Percentiles rank a stretch among this genome's conserved stretches.
These are phyloP conservation scores for Arvicanthis niloticus DNA, from an alignment of 2,113 vertebrate species.

Conservation along the genomic window DNA sequence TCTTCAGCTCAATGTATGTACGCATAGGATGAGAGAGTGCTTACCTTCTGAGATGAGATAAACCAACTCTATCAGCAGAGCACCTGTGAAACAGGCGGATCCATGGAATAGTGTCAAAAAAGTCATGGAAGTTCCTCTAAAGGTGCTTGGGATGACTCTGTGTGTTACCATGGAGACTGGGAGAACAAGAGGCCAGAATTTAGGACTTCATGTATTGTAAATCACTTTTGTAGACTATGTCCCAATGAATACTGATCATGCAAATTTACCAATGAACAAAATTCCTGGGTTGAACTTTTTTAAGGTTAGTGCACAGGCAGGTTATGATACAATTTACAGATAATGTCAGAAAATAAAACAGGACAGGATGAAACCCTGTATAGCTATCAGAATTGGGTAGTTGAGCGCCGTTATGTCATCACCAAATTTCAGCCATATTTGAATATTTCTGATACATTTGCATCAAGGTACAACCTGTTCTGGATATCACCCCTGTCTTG, in stretches of 20 bases:
- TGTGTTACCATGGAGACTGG: conserved; percentile 92
- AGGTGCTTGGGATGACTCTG: conserved; percentile 88
- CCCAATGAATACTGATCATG: neutral
- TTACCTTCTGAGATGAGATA: conserved; percentile 93
- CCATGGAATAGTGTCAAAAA: conserved; percentile 94
- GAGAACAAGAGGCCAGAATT: conserved; percentile 45
- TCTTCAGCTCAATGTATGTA: conserved; percentile 66
- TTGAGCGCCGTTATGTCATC: neutral
- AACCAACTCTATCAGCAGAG: conserved; percentile 90
- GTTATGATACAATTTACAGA: neutral
- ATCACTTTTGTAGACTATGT: neutral
- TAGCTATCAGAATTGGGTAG: neutral
- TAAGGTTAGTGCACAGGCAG: neutral
- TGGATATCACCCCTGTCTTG: neutral
- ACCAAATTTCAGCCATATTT: neutral
- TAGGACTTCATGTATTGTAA: conserved; percentile 3
- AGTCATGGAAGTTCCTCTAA: conserved; percentile 91
- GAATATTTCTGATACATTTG: conserved; percentile 49
- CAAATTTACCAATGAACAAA: neutral
- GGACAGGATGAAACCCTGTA: neutral
- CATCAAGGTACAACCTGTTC: neutral
- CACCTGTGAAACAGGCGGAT: conserved; percentile 92
- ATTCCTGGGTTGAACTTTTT: neutral
- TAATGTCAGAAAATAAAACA: conserved; percentile 19
- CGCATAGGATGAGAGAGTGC: conserved; percentile 38